phyloP scores from a whole-genome alignment of 2,888 invertebrate genomes.

The Molorchus minor region DNA sequence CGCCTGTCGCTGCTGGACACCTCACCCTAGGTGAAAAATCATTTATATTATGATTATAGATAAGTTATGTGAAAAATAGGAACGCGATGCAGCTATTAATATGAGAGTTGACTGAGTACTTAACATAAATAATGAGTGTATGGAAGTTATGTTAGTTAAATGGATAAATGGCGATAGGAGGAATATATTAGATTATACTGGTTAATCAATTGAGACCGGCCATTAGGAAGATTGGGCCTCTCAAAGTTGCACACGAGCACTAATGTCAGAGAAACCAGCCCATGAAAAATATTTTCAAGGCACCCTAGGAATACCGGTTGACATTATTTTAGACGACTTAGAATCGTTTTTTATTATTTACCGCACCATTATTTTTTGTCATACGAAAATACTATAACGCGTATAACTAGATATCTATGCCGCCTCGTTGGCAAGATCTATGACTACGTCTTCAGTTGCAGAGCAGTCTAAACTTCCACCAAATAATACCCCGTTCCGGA shows the following conservation, averaged over 20 bases:
- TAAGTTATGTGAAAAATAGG: constrained; percentile 48
- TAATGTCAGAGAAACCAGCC: no score
- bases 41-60: constrained; percentile 53
- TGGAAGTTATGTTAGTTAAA: neutral
- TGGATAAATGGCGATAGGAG: neutral
- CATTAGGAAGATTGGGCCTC: no score
- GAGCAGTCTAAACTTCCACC: neutral
- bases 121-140: constrained; percentile 31
- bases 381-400: no score
- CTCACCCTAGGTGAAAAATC: constrained; percentile 55
- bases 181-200: neutral
- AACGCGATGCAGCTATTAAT: constrained; percentile 47
- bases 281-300: no score
- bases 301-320: no score
- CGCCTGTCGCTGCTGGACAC: constrained; percentile 50
- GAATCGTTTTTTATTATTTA: neutral
- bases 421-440: no score
- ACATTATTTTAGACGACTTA: no score
- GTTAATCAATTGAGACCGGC: no score
- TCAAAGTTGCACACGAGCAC: no score
- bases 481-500: neutral
- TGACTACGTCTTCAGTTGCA: no score
- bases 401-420: no score
- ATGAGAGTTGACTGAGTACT: constrained; percentile 32
- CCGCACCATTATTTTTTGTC: neutral